A percentile compares a stretch with the other conserved stretches of the same genome.
These are phyloP conservation scores for Chroicocephalus ridibundus DNA, from an alignment of 2,113 vertebrate species.

Conservation along the genomic window DNA sequence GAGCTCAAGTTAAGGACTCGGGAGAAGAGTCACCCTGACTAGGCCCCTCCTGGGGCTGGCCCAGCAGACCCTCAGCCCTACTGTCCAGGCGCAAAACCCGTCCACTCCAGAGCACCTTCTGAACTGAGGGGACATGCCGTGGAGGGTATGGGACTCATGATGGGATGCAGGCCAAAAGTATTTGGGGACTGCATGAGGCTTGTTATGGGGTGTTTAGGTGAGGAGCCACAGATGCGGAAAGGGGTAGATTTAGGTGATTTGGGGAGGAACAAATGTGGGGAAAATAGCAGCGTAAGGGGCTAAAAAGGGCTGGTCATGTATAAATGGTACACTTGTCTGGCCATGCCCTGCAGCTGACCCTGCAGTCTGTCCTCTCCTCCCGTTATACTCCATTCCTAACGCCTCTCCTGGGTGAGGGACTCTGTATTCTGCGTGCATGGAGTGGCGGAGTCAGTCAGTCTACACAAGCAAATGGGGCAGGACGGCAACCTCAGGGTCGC, in stretches of 20 bases:
- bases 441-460: background rate
- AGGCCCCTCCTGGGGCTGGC: background rate
- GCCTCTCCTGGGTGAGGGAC: background rate
- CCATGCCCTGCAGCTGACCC: background rate
- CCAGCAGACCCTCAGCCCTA: background rate
- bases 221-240: background rate
- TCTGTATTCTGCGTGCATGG: rapidly evolving
- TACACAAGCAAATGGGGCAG: background rate
- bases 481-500: background rate
- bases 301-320: background rate
- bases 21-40: background rate
- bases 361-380: background rate
- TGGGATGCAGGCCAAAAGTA: background rate
- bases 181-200: background rate
- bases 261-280: background rate
- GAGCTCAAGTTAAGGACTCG: background rate
- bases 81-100: background rate
- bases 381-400: background rate
- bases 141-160: background rate
- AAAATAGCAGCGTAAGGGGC: too few relatives aligned
- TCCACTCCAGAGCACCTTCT: background rate
- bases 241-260: background rate
- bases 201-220: background rate
- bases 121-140: rapidly evolving
- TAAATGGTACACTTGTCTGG: background rate